Conservation (phyloP, 2,888 invertebrate genomes). For the Lysandra coridon region DNA sequence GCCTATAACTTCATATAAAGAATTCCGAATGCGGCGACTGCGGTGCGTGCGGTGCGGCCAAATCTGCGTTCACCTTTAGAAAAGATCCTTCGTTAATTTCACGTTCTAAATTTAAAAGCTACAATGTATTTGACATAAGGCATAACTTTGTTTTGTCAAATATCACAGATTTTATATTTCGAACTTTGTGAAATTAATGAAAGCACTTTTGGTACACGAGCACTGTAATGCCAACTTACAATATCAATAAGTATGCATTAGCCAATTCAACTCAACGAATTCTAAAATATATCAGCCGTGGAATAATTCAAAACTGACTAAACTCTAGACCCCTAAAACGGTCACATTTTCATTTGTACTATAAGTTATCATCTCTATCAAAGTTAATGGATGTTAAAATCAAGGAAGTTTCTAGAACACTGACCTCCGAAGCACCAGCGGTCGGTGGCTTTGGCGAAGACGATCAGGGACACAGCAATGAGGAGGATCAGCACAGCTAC, state of each 20-base stretch:
- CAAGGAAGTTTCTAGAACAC: conserved; percentile 18
- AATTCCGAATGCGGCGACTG: too few species aligned
- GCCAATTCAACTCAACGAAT: background rate
- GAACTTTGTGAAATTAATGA: too few species aligned
- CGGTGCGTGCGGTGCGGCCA: too few species aligned
- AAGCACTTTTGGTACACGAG: too few species aligned
- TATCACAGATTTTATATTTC: too few species aligned
- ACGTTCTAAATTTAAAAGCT: too few species aligned
- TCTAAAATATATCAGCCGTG: background rate
- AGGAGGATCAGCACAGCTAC: conserved; percentile 85
- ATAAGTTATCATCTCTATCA: background rate
- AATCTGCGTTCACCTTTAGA: too few species aligned
- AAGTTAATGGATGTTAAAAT: conserved; percentile 12
- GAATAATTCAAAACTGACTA: background rate
- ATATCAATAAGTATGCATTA: background rate
- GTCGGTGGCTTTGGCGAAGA: conserved; percentile 89
- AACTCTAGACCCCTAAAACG: background rate
- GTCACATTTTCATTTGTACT: background rate
- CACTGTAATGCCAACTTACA: background rate
- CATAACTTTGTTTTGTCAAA: too few species aligned
- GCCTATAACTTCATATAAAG: too few species aligned
- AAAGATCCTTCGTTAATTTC: too few species aligned
- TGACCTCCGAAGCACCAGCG: conserved; percentile 93
- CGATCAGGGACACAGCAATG: conserved; percentile 82
- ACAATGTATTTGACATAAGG: too few species aligned